phyloP scores from a whole-genome alignment of 2,888 invertebrate genomes.

The Muscina levida region DNA sequence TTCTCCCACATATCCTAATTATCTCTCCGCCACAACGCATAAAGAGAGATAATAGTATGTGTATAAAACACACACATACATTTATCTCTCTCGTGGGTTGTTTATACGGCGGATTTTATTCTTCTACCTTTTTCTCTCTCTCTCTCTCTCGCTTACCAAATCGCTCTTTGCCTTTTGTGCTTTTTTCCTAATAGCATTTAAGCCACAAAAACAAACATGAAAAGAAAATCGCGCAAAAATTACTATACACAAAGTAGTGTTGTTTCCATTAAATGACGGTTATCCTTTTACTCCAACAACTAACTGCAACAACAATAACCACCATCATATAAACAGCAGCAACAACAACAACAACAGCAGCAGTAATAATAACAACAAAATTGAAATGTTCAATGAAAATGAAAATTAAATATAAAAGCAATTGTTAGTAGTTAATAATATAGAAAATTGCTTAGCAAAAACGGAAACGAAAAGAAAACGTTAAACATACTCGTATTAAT shows the following conservation, averaged over 20 bases:
- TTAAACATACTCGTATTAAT: background rate
- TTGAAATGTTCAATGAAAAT: background rate
- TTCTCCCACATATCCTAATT: slow-evolving; percentile 5
- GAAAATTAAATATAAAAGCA: slow-evolving; percentile 5
- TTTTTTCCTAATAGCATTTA: slow-evolving; percentile 24
- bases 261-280: slow-evolving; percentile 13
- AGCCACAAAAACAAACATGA: slow-evolving; percentile 27
- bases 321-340: too few species aligned
- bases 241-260: slow-evolving; percentile 36
- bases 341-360: too few species aligned
- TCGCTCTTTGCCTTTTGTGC: background rate
- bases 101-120: too few species aligned
- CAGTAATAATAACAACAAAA: background rate
- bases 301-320: too few species aligned
- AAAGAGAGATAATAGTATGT: too few species aligned
- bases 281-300: slow-evolving; percentile 23
- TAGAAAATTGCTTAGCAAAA: too few species aligned
- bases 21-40: too few species aligned
- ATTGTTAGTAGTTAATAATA: background rate
- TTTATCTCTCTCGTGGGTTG: too few species aligned
- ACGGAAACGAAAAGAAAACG: slow-evolving; percentile 3
- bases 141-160: slow-evolving; percentile 7
- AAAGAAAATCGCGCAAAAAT: slow-evolving; percentile 45
- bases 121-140: slow-evolving; percentile 1
- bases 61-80: too few species aligned